Conservation (phyloP, 2,113 vertebrate species). For the Hystrix brachyura region DNA sequence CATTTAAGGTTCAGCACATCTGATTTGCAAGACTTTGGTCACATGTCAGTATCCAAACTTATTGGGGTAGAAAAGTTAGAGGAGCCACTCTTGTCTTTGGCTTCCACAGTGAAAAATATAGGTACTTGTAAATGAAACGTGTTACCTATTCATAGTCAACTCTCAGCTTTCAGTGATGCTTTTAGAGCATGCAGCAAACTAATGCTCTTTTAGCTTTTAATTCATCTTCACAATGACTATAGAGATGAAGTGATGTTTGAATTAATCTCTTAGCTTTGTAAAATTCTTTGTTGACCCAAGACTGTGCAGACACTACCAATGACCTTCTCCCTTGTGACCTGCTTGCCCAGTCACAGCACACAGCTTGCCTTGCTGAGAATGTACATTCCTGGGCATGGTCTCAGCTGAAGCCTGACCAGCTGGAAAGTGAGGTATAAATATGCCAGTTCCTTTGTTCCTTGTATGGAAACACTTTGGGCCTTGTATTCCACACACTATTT, state of each 20-base stretch:
- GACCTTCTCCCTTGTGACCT: background rate
- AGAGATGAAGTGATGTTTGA: background rate
- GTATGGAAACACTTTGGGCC: background rate
- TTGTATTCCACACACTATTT: slow-evolving; percentile 5
- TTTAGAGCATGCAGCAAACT: background rate
- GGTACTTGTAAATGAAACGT: slow-evolving; percentile 43
- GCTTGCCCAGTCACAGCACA: background rate
- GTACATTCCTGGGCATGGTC: background rate
- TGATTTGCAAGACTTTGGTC: slow-evolving; percentile 42
- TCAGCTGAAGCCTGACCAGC: background rate
- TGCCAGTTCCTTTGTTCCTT: background rate
- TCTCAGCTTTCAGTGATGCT: background rate
- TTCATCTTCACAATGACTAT: background rate
- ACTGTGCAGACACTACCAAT: background rate
- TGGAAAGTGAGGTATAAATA: background rate
- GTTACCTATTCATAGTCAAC: background rate
- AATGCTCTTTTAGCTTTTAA: slow-evolving; percentile 19
- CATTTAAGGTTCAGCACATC: background rate
- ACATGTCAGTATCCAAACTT: background rate
- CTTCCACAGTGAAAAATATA: slow-evolving; percentile 23
- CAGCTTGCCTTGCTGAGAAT: background rate
- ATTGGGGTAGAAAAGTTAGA: background rate
- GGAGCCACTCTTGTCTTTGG: background rate
- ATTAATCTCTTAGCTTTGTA: background rate
- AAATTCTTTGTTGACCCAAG: background rate